These are phyloP conservation scores for Elegia similella DNA, from an alignment of 2,888 invertebrate species.

Conservation along the genomic window DNA sequence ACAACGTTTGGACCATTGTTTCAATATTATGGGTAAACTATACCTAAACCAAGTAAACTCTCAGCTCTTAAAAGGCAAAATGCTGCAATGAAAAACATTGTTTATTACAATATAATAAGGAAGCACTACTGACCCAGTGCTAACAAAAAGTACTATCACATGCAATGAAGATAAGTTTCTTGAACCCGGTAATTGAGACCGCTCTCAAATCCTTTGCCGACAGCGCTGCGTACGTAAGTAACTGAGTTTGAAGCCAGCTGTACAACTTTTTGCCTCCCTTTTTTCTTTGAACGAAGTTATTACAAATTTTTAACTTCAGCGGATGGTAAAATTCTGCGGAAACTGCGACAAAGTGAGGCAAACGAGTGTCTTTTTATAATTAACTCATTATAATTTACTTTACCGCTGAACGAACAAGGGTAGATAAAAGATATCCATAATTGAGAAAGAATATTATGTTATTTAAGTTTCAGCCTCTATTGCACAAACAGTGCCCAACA, in stretches of 20 bases:
- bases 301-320: constrained; percentile 48
- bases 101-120: constrained; percentile 5
- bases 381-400: constrained; percentile 26
- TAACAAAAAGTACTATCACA: constrained; percentile 44
- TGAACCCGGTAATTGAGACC: constrained; percentile 57
- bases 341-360: constrained; percentile 33
- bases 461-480: no score
- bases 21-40: no score
- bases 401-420: neutral
- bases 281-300: constrained; percentile 51
- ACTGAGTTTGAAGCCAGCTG: constrained; percentile 62
- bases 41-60: neutral
- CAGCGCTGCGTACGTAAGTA: constrained; percentile 52
- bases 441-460: no score
- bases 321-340: constrained; percentile 37
- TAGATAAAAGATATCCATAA: neutral
- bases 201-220: constrained; percentile 61
- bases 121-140: constrained; percentile 2
- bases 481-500: no score
- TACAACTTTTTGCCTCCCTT: constrained; percentile 47
- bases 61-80: neutral
- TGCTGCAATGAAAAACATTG: neutral
- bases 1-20: no score
- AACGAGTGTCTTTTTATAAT: constrained; percentile 35
- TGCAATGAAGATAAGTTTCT: constrained; percentile 54